Conservation (phyloP, 2,888 invertebrate species). For the Crepidodera aurea region DNA sequence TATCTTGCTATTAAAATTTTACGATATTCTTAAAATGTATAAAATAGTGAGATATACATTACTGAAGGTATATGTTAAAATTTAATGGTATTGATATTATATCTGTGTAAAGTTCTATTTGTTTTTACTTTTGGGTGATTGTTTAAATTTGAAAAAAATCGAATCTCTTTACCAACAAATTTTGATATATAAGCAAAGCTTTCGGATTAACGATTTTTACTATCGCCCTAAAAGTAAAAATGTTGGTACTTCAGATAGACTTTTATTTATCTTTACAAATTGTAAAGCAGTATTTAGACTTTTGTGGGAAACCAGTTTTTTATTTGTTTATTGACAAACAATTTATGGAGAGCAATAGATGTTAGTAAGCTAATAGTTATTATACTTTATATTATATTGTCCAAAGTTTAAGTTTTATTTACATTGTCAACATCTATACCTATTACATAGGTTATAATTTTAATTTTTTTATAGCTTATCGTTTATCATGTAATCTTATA, state of each 20-base stretch:
- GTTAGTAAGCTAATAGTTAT: background rate
- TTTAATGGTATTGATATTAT: slow-evolving; percentile 12
- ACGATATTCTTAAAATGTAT: slow-evolving; percentile 6
- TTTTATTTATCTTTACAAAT: slow-evolving; percentile 1
- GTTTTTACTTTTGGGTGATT: background rate
- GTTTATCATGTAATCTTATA: slow-evolving; percentile 28
- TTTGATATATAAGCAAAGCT: background rate
- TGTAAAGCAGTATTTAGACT: slow-evolving; percentile 10
- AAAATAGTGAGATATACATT: background rate
- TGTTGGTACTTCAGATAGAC: slow-evolving; percentile 1
- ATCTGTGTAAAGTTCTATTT: slow-evolving; percentile 1
- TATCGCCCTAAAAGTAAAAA: background rate
- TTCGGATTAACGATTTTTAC: background rate
- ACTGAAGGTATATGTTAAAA: slow-evolving; percentile 22
- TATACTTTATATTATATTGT: background rate
- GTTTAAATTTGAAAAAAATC: background rate
- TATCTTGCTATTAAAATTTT: background rate
- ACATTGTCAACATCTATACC: slow-evolving; percentile 14
- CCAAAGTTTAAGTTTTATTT: slow-evolving; percentile 22
- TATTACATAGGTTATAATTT: slow-evolving; percentile 20
- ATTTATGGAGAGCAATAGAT: background rate
- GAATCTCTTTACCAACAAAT: background rate
- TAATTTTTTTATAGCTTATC: slow-evolving; percentile 26
- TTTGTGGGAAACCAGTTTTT: slow-evolving; percentile 2
- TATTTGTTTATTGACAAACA: background rate